Conservation (phyloP, 1,140 invertebrate species). For the Meloidogyne floridensis region DNA sequence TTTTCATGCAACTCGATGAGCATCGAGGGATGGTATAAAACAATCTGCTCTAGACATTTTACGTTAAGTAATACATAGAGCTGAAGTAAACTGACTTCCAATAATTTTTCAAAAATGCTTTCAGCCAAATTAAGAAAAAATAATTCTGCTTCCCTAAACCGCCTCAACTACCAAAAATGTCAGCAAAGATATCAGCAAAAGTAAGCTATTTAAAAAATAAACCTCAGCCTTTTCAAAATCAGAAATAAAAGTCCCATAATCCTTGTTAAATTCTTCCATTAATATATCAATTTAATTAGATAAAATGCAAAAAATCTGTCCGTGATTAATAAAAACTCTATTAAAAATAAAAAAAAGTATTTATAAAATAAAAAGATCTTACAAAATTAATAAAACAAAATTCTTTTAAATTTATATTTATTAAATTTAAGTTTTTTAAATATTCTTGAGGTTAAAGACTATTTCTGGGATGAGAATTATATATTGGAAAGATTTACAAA, state of each 20-base stretch:
- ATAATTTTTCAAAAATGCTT: too few species aligned
- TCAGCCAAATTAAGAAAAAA: background rate
- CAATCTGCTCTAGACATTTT: too few species aligned
- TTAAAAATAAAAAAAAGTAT: background rate
- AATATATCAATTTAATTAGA: background rate
- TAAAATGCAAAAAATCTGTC: background rate
- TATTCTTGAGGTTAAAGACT: constrained; percentile 1
- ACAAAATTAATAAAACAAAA: background rate
- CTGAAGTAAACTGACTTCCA: too few species aligned
- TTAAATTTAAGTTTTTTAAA: background rate
- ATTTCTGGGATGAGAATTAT: constrained; percentile 5
- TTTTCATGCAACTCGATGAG: too few species aligned
- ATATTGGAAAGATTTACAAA: background rate
- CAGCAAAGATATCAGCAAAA: too few species aligned
- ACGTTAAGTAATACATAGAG: too few species aligned
- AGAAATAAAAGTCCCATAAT: constrained; percentile 38
- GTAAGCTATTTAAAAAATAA: constrained; percentile 16
- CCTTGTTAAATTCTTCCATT: constrained; percentile 32
- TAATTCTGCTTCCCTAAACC: background rate
- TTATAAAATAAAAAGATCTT: background rate
- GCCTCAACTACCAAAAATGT: too few species aligned
- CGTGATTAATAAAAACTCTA: background rate
- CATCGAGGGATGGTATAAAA: too few species aligned
- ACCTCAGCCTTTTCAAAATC: constrained; percentile 53
- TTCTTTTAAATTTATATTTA: background rate